Conservation (phyloP, 2,797 vertebrate genomes). For the Sternotherus odoratus region DNA sequence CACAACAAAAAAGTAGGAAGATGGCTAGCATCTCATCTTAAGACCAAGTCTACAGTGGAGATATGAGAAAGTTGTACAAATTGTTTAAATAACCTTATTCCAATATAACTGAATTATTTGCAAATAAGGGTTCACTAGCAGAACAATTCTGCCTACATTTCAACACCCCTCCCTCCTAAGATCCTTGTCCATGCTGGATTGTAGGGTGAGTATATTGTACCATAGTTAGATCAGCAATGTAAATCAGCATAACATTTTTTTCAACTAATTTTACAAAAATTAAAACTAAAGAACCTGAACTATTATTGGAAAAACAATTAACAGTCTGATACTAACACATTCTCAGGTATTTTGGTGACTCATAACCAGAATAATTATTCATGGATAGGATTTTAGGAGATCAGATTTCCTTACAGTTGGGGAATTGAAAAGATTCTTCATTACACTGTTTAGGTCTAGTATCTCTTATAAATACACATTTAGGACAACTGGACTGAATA, state of each 20-base stretch:
- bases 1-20: background rate
- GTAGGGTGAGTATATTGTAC: background rate
- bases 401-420: background rate
- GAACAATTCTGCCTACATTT: background rate
- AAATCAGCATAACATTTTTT: background rate
- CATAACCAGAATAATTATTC: background rate
- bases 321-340: background rate
- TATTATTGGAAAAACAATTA: background rate
- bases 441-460: too few species aligned
- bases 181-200: background rate
- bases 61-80: background rate
- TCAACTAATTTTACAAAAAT: background rate
- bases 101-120: background rate
- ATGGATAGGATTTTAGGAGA: background rate
- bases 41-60: background rate
- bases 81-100: background rate
- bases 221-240: background rate
- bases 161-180: too few species aligned
- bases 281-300: background rate
- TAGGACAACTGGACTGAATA: too few species aligned
- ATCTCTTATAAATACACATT: too few species aligned
- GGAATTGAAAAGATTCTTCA: background rate
- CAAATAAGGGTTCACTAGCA: background rate
- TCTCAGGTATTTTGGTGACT: background rate
- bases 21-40: background rate